Percentiles rank a stretch among this genome's conserved stretches.
These are phyloP conservation scores for Electrophaes corylata DNA, from an alignment of 2,888 invertebrate species.

Conservation along the genomic window DNA sequence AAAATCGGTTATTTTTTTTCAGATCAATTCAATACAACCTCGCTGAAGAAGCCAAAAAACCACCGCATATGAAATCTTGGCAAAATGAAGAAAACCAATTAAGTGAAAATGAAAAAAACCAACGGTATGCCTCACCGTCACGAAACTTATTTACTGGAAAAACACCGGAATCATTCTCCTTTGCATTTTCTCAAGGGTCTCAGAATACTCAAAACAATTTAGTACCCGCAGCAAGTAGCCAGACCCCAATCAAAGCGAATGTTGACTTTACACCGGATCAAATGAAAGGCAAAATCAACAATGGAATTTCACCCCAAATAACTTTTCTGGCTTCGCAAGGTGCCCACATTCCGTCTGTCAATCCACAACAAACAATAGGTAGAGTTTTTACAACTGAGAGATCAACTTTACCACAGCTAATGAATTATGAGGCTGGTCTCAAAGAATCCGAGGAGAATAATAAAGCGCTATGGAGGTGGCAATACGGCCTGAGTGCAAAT, in stretches of 20 bases:
- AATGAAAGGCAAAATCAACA: conserved; percentile 61
- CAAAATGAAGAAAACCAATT: conserved; percentile 60
- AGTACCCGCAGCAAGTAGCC: conserved; percentile 60
- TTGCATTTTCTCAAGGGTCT: conserved; percentile 60
- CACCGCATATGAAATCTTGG: conserved; percentile 68
- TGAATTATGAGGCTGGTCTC: conserved; percentile 71
- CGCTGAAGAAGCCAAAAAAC: conserved; percentile 76
- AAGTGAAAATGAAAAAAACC: conserved; percentile 54
- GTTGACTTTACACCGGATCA: conserved; percentile 62
- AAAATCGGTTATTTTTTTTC: conserved; percentile 16
- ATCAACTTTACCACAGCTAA: conserved; percentile 67
- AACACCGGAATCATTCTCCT: conserved; percentile 79
- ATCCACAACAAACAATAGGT: conserved; percentile 58
- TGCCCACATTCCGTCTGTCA: conserved; percentile 66
- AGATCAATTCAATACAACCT: conserved; percentile 79
- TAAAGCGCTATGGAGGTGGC: conserved; percentile 78
- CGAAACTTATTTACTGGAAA: conserved; percentile 73
- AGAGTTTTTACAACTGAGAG: conserved; percentile 68
- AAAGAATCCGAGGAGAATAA: conserved; percentile 68
- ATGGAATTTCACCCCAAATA: conserved; percentile 73
- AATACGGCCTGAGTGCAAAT: conserved; percentile 69
- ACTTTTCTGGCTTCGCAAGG: conserved; percentile 80
- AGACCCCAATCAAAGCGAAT: conserved; percentile 59
- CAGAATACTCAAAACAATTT: conserved; percentile 63
- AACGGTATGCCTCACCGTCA: conserved; percentile 51